Evolutionary conservation across 2,888 invertebrate species (phyloP), one percentile per base, ranked within the genome.

Genomic region (Apeira syringaria): DNA sequence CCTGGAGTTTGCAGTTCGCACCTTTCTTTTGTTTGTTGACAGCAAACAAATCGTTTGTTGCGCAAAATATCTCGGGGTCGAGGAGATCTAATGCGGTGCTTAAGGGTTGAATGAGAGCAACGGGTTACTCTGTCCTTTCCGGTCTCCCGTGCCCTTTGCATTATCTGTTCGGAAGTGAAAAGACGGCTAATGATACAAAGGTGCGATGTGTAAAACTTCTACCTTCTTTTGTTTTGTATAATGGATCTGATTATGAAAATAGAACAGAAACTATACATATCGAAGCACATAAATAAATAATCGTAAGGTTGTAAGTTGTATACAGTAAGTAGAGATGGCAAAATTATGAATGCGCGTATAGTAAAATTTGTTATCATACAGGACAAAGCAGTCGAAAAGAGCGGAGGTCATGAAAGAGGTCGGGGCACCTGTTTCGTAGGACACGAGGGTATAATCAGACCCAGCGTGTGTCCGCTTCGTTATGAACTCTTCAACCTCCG

Each of bases 1-100:
- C 20, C 20, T 20, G 61, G 62, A 68, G 58, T 56, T 60, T 64
- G 68, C 62, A 73, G 64, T 80, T 83, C 74, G 72, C 84, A 85
- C 85, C 84, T 85, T 77, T 74, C 76, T 71, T 71, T 87, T 88
- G 85, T 88, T 79, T 79, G 80, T 78, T 85, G 85, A 82, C 86
- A 77, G 78, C 80, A 86, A 89, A 88, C 88, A 88, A 87, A 89
- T 88, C 82, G 86, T 86, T 84, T 83, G 80, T 80, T 80, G 74
- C 64, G 64, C 79, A 73, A 80, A 82, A 81, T 76, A 78, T 66
- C 55, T 59, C 64, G 72, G 79, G 82, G 80, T 80, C 72, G 77
- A 63, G 61, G 54, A 72, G 61, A 64, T 61, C 68, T 76, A 80
- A 80, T 78, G 75, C 74, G 77, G 77, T 80, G 77, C 72, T 83